A percentile compares a stretch with the other conserved stretches of the same genome.
These are phyloP conservation scores for Diplodus sargus DNA, from an alignment of 2,797 vertebrate genomes.

Conservation along the genomic window DNA sequence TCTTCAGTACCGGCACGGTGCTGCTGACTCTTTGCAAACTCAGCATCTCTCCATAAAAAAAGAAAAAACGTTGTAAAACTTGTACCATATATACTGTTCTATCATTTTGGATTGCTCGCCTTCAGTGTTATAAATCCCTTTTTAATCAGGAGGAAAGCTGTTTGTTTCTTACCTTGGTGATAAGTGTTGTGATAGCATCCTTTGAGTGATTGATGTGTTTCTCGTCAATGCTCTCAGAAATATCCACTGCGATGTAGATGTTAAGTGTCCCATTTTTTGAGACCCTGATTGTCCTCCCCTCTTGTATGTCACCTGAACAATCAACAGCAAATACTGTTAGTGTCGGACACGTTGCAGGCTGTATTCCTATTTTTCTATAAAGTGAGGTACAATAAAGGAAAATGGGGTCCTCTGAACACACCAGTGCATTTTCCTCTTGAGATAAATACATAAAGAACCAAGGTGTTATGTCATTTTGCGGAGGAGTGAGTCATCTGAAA, in stretches of 20 bases:
- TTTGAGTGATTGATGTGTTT: slow-evolving; percentile 51
- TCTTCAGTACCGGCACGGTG: slow-evolving; percentile 22
- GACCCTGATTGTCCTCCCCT: slow-evolving; percentile 74
- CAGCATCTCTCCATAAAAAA: slow-evolving; percentile 15
- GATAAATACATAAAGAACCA: background rate
- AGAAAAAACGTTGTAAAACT: background rate
- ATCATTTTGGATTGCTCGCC: slow-evolving; percentile 7
- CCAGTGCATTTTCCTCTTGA: background rate
- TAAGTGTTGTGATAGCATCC: slow-evolving; percentile 64
- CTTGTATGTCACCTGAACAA: slow-evolving; percentile 62
- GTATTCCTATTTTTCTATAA: too few relatives aligned
- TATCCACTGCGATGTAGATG: slow-evolving; percentile 87
- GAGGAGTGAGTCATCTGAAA: too few relatives aligned
- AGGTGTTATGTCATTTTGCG: background rate
- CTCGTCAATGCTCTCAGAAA: slow-evolving; percentile 81
- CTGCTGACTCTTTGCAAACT: slow-evolving; percentile 44
- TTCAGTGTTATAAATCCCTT: background rate
- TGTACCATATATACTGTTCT: background rate
- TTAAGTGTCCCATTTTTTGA: slow-evolving; percentile 83
- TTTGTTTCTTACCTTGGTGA: slow-evolving; percentile 80
- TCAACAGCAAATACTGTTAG: slow-evolving; percentile 10
- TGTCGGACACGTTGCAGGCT: background rate
- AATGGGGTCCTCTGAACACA: background rate
- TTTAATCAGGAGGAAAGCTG: slow-evolving; percentile 6
- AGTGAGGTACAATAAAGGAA: background rate